These are phyloP conservation scores for Drosophila niveifrons DNA, from an alignment of 2,888 invertebrate genomes.

Conservation along the genomic window DNA sequence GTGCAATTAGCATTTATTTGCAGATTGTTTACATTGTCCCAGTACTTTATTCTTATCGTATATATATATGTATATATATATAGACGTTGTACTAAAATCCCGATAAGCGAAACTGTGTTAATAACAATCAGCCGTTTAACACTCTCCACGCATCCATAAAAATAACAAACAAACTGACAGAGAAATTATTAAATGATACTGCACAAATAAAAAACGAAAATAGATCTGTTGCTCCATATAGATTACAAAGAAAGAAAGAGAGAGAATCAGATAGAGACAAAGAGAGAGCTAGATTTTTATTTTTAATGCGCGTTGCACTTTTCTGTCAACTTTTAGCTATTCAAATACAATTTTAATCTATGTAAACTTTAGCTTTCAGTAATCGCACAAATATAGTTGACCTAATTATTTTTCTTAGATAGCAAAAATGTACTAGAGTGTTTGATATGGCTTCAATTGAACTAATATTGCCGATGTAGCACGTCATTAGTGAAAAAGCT, in stretches of 20 bases:
- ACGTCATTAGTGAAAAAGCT: too few species aligned
- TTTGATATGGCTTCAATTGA: too few species aligned
- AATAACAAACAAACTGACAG: background rate
- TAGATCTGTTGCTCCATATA: background rate
- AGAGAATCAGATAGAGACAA: too few species aligned
- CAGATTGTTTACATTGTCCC: conserved; percentile 3
- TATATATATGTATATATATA: too few species aligned
- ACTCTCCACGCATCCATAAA: background rate
- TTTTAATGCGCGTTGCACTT: background rate
- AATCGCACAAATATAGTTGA: too few species aligned
- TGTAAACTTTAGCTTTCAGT: background rate
- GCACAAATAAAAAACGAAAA: background rate
- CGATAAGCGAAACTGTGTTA: conserved; percentile 15
- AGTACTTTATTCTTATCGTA: background rate
- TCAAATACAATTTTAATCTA: background rate
- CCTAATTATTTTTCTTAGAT: too few species aligned
- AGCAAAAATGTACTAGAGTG: too few species aligned
- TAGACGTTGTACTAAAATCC: conserved; percentile 1
- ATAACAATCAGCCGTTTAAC: conserved; percentile 3
- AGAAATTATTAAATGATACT: conserved; percentile 1
- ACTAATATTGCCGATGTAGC: too few species aligned
- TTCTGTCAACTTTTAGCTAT: background rate
- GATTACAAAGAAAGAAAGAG: background rate
- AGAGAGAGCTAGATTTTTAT: background rate
- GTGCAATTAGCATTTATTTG: conserved; percentile 1